These are phyloP conservation scores for Eurytoma adleriae DNA, from an alignment of 2,888 invertebrate genomes.

Conservation along the genomic window DNA sequence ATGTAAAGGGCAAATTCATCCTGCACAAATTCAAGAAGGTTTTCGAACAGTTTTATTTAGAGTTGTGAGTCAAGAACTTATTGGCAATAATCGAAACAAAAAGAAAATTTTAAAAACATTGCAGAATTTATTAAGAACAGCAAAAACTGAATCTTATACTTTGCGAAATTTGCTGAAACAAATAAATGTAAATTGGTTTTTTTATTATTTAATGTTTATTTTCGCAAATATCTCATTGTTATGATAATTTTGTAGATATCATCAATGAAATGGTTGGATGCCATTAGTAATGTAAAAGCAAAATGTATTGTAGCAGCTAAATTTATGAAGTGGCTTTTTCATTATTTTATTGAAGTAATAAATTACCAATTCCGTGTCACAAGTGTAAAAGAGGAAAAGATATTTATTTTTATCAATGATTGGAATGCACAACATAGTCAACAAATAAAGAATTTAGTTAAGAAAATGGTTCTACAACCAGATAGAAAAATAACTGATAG, in stretches of 20 bases:
- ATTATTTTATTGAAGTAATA: constrained; percentile 38
- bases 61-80: constrained; percentile 24
- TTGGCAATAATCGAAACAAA: constrained; percentile 43
- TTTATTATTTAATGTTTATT: not conserved
- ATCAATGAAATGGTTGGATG: constrained; percentile 39
- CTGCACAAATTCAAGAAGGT: constrained; percentile 23
- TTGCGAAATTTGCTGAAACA: constrained; percentile 15
- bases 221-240: not conserved
- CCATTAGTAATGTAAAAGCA: not conserved
- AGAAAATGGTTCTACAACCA: constrained; percentile 26
- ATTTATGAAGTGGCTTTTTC: constrained; percentile 49
- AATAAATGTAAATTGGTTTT: constrained; percentile 36
- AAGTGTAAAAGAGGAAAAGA: constrained; percentile 30
- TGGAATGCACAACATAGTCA: constrained; percentile 25
- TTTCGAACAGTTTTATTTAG: constrained; percentile 29
- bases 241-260: constrained; percentile 18
- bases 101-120: constrained; percentile 50
- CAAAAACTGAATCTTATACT: constrained; percentile 29
- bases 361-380: constrained; percentile 5
- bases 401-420: constrained; percentile 39
- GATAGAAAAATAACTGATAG: not conserved
- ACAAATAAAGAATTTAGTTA: not conserved
- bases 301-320: constrained; percentile 39
- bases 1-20: constrained; percentile 35
- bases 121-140: constrained; percentile 39